These are phyloP conservation scores for Bilobella aurantiaca DNA, from an alignment of 1,140 invertebrate species.

Conservation along the genomic window DNA sequence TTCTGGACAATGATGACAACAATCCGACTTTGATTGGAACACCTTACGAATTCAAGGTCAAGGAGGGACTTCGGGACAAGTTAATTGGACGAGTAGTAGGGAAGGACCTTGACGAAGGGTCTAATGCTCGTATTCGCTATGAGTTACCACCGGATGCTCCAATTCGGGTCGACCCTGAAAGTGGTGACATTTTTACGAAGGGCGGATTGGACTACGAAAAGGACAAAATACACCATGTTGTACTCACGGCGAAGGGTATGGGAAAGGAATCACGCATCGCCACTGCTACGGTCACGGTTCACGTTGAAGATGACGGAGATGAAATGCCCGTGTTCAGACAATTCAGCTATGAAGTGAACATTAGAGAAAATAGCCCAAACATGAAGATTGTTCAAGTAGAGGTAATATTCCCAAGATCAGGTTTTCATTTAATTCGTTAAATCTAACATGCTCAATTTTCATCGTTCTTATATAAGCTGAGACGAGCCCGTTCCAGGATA, in stretches of 20 bases:
- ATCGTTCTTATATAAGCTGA: no score
- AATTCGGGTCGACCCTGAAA: slow-evolving; percentile 63
- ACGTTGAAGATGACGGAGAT: slow-evolving; percentile 67
- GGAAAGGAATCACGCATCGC: slow-evolving; percentile 67
- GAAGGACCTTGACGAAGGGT: slow-evolving; percentile 64
- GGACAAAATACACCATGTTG: slow-evolving; percentile 55
- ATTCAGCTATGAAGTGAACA: slow-evolving; percentile 57
- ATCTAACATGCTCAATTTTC: no score
- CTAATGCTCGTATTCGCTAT: slow-evolving; percentile 49
- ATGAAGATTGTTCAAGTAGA: slow-evolving; percentile 62
- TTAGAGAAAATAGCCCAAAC: slow-evolving; percentile 72
- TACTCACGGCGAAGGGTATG: slow-evolving; percentile 77
- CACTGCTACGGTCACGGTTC: slow-evolving; percentile 72
- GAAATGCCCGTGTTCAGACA: slow-evolving; percentile 67
- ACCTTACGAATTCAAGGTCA: slow-evolving; percentile 60
- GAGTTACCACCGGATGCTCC: slow-evolving; percentile 64
- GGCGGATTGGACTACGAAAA: slow-evolving; percentile 71
- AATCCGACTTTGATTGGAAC: slow-evolving; percentile 39
- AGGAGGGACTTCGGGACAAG: slow-evolving; percentile 60
- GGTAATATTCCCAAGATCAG: slow-evolving; percentile 36
- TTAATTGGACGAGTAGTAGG: slow-evolving; percentile 69
- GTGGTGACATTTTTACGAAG: slow-evolving; percentile 65
- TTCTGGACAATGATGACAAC: slow-evolving; percentile 83
- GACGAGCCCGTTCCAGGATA: neutral
- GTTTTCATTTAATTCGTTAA: no score